Evolutionary conservation across 35 echinoderm and acorn worm species (phyloP), one percentile per base, ranked within the genome.

Genomic region (Amphiura filiformis): DNA sequence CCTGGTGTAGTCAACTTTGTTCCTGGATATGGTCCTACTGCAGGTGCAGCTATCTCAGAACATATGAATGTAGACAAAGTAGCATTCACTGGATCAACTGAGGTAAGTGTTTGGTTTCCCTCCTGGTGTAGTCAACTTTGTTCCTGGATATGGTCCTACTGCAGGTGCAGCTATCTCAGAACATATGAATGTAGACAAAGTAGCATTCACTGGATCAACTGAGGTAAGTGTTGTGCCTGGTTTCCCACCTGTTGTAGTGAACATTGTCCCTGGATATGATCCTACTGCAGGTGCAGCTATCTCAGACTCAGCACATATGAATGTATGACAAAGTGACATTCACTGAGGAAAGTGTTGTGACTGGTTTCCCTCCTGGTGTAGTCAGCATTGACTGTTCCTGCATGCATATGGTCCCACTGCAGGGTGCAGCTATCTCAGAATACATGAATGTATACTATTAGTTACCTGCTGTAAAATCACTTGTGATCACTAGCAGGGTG

Each of bases 141-240:
- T 97, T 3, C 86, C 95, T 22, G 95, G 92, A 32, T 97, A 86
- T 56, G 95, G 95, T 31, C 89, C 95, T 18, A 97, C 95, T 23
- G 95, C 95, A 61, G 95, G 95, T 23, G 88, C 89, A 56, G 95
- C 95, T 0, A 93, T 97, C 42, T 87, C 88, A 76, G 39, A n/a
- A 39, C 89, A 91, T 42, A 83, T 83, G 42, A 82, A 83, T 34
- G 49, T 97, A 18, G 89, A 91, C 30, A 94, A 97, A 77, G 87
- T 97, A 33, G 95, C 92, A 38, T 97, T 97, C 82, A 97, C 95
- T 56, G 95, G 95, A 9, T 97, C 95, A 7, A 97, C 95, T 65
- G 95, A 97, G 92, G 95, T 97, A 33, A 76, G 75, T 35, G 5
- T 47, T 47, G 41, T 4, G 17, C 5, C 41, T 15, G 61, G 61